These are phyloP conservation scores for Leuctra nigra DNA, from an alignment of 2,888 invertebrate genomes.

Conservation along the genomic window DNA sequence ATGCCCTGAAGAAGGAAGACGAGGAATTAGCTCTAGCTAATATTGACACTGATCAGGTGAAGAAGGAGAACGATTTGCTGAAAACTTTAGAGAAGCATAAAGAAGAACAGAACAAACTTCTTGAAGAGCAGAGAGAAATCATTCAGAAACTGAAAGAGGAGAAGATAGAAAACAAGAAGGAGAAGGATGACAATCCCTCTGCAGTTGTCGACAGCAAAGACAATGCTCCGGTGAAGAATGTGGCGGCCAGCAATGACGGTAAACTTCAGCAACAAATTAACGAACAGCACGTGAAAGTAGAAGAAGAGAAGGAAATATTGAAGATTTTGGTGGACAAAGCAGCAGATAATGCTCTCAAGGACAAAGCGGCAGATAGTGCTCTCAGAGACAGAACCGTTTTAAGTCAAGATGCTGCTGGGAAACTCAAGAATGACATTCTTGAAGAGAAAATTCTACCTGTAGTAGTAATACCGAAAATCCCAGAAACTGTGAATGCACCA, in stretches of 20 bases:
- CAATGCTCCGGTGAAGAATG: no score
- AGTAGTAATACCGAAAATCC: no score
- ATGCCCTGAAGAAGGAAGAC: constrained; percentile 42
- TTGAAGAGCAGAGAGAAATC: constrained; percentile 33
- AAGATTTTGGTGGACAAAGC: constrained; percentile 29
- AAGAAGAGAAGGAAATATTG: constrained; percentile 35
- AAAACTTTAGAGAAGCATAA: constrained; percentile 49
- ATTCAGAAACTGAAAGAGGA: constrained; percentile 1
- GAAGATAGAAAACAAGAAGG: constrained; percentile 2
- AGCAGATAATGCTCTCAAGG: not conserved
- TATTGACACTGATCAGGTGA: not conserved
- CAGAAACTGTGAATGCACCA: no score
- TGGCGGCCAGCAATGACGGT: no score
- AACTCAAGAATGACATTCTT: no score
- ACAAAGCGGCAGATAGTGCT: no score
- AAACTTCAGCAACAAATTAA: no score
- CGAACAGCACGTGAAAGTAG: no score
- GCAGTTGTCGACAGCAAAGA: constrained; percentile 54
- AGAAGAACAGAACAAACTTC: constrained; percentile 57
- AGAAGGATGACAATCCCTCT: no score
- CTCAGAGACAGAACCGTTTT: no score
- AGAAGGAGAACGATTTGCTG: constrained; percentile 11
- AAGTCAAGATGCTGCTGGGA: no score
- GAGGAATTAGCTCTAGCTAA: constrained; percentile 33
- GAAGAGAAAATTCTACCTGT: no score